These are phyloP conservation scores for Philypnodon macrostomus DNA, from an alignment of 2,797 vertebrate species.

Conservation along the genomic window DNA sequence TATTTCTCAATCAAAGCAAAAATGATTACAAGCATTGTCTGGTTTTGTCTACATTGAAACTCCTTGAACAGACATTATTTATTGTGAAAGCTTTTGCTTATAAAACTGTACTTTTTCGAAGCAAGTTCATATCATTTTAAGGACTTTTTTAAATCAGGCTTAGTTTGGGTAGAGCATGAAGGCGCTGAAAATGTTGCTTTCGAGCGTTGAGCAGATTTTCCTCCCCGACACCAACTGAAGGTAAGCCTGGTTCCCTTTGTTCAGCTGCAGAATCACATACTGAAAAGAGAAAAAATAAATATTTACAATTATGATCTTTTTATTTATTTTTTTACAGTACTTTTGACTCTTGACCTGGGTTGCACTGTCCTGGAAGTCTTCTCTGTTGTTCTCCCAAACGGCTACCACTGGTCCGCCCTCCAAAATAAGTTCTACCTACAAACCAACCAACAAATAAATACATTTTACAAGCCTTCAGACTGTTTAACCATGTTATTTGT, in stretches of 20 bases:
- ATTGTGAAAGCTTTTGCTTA: neutral
- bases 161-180: conserved; percentile 66
- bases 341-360: conserved; percentile 49
- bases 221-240: conserved; percentile 60
- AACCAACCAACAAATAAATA: neutral
- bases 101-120: no score
- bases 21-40: neutral
- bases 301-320: neutral
- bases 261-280: conserved; percentile 56
- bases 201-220: conserved; percentile 54
- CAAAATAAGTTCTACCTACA: conserved; percentile 61
- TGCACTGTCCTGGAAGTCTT: conserved; percentile 72
- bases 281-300: conserved; percentile 22
- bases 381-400: conserved; percentile 75
- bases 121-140: no score
- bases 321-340: no score
- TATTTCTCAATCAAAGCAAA: neutral
- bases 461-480: no score
- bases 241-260: conserved; percentile 70
- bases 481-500: no score
- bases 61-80: neutral
- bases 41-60: neutral
- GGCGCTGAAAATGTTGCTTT: conserved; percentile 71
- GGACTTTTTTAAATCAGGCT: neutral
- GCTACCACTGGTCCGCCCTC: conserved; percentile 38